Base-by-base conservation (phyloP, 2,888 invertebrate genomes). In the Eupithecia inturbata region DNA sequence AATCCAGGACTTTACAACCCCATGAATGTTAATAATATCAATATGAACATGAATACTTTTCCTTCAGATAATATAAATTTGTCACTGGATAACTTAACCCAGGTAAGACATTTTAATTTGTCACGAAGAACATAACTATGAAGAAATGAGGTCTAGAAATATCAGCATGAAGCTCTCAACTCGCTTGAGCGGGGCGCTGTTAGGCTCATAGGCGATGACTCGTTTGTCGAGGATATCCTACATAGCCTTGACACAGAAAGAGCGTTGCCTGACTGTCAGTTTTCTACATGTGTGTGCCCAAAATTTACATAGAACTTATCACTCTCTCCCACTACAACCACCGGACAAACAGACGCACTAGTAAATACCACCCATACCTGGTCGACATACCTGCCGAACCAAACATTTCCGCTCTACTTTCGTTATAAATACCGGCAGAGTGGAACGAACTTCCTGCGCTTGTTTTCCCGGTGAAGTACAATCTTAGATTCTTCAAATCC, bases 71-170 rank as follows among this genome's bases (percentile, higher is more conserved):
- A 92, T 78, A 91, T 95, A 10, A 95, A 95, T 84, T 86, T 95
- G 64, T 95, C 95, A 31, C 74, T 95, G 78, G 95, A 95, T 76
- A 94, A 84, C 82, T 87, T 95, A 77, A 95, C 95, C 60, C 95
- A 95, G 92, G 95, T 93, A 86, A 83, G 66, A 64, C 19, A n/a
- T 45, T 28, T 64, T 68, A 31, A 60, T 39, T 22, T 26, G 6
- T 64, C 36, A 36, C 4, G 4, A 12, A 16, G 4, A 53, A 57
- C 4, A 57, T 57, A 57, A 26, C 26, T 14, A 53, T 22, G 3
- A 53, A 57, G 26, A 57, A 53, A 22, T 10, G 10, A 49, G 22
- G 53, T 49, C 7, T 45, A n/a, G 7, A 49, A 53, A 53, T 53
- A 53, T 53, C 9, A 53, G 12, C 22, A 26, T 22, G 22, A 57